Evolutionary conservation across 2,797 vertebrate species (phyloP), one percentile per base, ranked within the genome.

Genomic region (Tenualosa thibaudeaui): DNA sequence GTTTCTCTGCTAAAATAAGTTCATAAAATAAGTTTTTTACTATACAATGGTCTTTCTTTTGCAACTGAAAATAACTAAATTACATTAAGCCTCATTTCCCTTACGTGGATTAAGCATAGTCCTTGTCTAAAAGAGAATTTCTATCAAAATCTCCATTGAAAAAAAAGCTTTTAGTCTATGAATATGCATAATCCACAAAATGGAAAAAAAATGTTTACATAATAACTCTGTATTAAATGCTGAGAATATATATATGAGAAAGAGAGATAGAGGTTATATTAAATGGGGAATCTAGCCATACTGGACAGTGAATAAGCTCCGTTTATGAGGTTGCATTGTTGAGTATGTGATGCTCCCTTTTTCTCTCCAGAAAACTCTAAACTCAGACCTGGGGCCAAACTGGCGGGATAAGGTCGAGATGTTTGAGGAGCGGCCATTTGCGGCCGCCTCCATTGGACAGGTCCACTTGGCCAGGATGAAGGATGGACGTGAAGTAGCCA

Each of bases 361-460:
- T 13, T 53, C 10, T 53, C 51, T 15, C 6, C 51, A 99, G 98
- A 99, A 98, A 96, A 98, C 97, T 0, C 90, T 99, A 81, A 97
- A 96, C 90, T 96, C 31, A 0, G 98, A 99, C 90, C 92, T 99
- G 13, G 97, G 98, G 15, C 96, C 96, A 2, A 95, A 92, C 92
- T 99, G 98, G 98, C 95, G 96, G 86, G 96, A 98, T 90, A 95
- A 97, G 87, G 93, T 99, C 91, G 97, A 97, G 84, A 96, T 93
- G 51, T 99, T 99, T 24, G 98, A 99, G 90, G 98, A 99, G 65
- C 95, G 97, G 0, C 98, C 98, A 0, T 99, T 99, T 40, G 98
- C 98, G 0, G 98, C 98, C 0, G 98, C 98, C 22, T 99, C 98
- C 60, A 99, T 99, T 0, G 98, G 98, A 0, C 98, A 99, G 88